Percentiles rank a stretch among this genome's conserved stretches.
Conservation (phyloP, 2,797 vertebrate genomes). For the Pseudochaenichthys georgianus region DNA sequence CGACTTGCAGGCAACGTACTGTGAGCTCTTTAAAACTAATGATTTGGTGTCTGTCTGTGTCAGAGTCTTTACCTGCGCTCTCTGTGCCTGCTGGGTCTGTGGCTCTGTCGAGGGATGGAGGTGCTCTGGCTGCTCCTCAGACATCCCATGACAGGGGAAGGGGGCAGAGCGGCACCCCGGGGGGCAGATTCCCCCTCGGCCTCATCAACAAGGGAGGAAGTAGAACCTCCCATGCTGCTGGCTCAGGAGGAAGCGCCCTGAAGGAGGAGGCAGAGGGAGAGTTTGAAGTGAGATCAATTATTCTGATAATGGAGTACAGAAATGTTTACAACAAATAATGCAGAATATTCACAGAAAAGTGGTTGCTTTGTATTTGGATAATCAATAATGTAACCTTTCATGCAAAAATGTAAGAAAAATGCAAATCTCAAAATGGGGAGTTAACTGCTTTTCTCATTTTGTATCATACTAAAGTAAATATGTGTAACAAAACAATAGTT, state of each 20-base stretch:
- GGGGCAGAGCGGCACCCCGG: conserved; percentile 55
- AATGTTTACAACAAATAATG: no score
- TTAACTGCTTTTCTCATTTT: neutral
- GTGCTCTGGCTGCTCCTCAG: conserved; percentile 75
- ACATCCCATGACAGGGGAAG: conserved; percentile 71
- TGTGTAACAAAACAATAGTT: no score
- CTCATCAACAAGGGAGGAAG: conserved; percentile 63
- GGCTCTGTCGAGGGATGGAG: conserved; percentile 65
- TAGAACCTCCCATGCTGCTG: conserved; percentile 70
- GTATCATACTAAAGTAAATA: neutral
- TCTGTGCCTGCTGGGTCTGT: conserved; percentile 55
- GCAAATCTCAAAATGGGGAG: neutral
- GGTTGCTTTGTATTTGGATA: no score
- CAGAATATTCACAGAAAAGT: no score
- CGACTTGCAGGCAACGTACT: no score
- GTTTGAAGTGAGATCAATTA: neutral
- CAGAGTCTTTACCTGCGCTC: conserved; percentile 64
- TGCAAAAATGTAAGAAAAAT: no score
- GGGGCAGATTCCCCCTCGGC: neutral
- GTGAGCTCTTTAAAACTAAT: no score
- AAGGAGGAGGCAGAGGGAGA: neutral
- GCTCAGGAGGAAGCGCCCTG: conserved; percentile 42
- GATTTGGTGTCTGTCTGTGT: no score
- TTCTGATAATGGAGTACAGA: neutral
- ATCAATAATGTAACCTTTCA: no score